These are phyloP conservation scores for Chironex yamaguchii DNA, from an alignment of 30 jellyfish, hydroid and myxozoan genomes.

Conservation along the genomic window DNA sequence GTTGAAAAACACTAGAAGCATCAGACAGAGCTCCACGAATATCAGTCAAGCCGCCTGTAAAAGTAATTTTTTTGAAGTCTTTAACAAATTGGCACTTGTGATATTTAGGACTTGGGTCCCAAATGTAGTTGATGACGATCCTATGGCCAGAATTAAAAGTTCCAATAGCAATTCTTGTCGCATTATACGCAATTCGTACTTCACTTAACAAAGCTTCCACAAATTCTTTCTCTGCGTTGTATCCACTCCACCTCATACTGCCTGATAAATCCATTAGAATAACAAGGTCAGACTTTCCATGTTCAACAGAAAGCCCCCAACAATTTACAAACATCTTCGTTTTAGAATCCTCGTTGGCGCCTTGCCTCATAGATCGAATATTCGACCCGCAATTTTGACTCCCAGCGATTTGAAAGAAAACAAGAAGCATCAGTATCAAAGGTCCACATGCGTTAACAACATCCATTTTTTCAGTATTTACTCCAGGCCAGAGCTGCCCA, in stretches of 20 bases:
- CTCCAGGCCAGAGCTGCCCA: too few species aligned
- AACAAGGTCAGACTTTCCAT: conserved; percentile 90
- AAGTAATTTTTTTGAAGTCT: conserved; percentile 72
- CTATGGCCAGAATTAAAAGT: conserved; percentile 66
- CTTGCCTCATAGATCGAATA: conserved; percentile 34
- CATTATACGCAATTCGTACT: conserved; percentile 89
- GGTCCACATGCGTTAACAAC: too few species aligned
- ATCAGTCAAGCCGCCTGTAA: conserved; percentile 74
- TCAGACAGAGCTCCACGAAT: conserved; percentile 84
- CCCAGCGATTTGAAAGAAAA: too few species aligned
- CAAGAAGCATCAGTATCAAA: too few species aligned
- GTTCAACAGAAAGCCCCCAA: conserved; percentile 85
- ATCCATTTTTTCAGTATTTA: too few species aligned
- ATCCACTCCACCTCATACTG: conserved; percentile 85
- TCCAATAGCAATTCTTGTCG: conserved; percentile 94
- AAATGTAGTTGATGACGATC: conserved; percentile 74
- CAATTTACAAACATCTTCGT: conserved; percentile 77
- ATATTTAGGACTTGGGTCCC: conserved; percentile 62
- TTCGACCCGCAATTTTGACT: too few species aligned
- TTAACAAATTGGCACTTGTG: conserved; percentile 84
- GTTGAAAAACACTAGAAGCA: conserved; percentile 69
- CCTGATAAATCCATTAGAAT: conserved; percentile 92
- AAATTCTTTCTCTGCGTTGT: conserved; percentile 74
- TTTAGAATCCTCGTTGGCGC: conserved; percentile 4
- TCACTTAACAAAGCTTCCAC: conserved; percentile 77